Conservation (phyloP, 2,888 invertebrate species). For the Stenchaetothrips biformis region DNA sequence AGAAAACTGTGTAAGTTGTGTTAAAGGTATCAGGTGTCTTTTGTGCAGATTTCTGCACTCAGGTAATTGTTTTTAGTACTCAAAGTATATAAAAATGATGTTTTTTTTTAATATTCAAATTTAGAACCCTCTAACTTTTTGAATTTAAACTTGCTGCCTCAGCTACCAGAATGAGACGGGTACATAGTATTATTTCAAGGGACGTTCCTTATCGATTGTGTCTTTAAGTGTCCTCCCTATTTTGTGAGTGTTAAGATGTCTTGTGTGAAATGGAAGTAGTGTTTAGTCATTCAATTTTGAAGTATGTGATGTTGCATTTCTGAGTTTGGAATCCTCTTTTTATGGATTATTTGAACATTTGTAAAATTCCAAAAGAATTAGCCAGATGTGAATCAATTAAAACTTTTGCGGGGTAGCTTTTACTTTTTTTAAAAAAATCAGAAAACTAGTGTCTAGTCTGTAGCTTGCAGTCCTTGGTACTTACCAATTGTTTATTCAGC, state of each 20-base stretch:
- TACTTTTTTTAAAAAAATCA: not conserved
- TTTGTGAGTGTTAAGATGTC: not conserved
- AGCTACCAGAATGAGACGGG: conserved; percentile 13
- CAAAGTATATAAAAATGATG: not conserved
- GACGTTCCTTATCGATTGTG: not conserved
- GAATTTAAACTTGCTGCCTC: not conserved
- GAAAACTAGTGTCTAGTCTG: conserved; percentile 7
- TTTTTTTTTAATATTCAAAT: not conserved
- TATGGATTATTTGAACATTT: not conserved
- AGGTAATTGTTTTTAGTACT: not conserved
- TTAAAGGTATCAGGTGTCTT: not conserved
- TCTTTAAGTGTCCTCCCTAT: not conserved
- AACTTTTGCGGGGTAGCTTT: not conserved
- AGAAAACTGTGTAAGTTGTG: not conserved
- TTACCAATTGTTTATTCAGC: not conserved
- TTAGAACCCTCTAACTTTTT: not conserved
- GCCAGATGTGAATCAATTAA: not conserved
- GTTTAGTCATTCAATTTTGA: not conserved
- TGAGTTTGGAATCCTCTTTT: not conserved
- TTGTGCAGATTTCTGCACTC: not conserved
- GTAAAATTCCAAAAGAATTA: not conserved
- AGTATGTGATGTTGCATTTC: not conserved
- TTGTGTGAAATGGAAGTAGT: not conserved
- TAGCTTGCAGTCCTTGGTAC: not conserved
- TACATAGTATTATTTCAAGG: conserved; percentile 7